These are phyloP conservation scores for Heliconius himera DNA, from an alignment of 1,140 invertebrate genomes.

Conservation along the genomic window DNA sequence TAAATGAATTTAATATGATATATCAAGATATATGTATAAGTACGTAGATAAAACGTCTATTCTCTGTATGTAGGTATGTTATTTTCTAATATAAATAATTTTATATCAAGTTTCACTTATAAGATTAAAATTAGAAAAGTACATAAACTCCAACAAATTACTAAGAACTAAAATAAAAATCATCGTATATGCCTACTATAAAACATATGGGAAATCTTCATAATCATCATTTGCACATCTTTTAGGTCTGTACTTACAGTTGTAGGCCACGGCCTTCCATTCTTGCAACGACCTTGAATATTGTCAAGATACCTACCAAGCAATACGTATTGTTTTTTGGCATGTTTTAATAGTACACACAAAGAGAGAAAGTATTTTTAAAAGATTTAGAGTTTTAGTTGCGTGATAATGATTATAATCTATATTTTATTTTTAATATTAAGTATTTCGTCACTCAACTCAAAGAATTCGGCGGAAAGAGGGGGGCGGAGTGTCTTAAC, in stretches of 20 bases:
- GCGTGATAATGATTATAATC: too few species aligned
- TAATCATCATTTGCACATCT: constrained; percentile 1
- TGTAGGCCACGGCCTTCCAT: not conserved
- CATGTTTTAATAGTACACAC: not conserved
- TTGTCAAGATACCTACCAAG: not conserved
- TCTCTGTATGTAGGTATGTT: too few species aligned
- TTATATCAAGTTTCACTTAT: too few species aligned
- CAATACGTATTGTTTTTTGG: not conserved
- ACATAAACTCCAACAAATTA: too few species aligned
- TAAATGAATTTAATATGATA: too few species aligned
- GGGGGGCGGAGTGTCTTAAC: too few species aligned
- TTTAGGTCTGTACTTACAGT: not conserved
- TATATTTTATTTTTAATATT: not conserved
- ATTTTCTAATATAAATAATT: too few species aligned
- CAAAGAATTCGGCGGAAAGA: too few species aligned
- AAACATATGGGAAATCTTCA: not conserved
- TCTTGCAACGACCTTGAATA: constrained; percentile 2
- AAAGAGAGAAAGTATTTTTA: not conserved
- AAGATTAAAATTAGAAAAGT: too few species aligned
- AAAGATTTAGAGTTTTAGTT: not conserved
- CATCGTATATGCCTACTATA: not conserved
- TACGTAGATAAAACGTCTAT: too few species aligned
- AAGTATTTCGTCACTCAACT: not conserved
- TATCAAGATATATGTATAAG: too few species aligned
- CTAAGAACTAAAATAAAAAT: too few species aligned